Base-by-base conservation (phyloP, 2,797 vertebrate species). In the Novumbra hubbsi region DNA sequence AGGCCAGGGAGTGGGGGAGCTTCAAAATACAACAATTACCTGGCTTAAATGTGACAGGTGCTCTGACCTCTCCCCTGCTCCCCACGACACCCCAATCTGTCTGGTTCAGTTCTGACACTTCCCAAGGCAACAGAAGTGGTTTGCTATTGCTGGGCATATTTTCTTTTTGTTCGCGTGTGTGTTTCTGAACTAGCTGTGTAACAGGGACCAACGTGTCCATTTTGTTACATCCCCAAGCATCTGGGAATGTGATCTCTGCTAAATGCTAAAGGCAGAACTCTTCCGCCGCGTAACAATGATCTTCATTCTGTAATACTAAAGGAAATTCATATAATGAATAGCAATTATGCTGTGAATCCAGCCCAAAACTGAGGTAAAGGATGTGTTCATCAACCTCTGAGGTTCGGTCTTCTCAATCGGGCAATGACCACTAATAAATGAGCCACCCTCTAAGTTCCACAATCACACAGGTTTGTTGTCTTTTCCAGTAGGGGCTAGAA, bases 11-110 rank as follows among this genome's bases (percentile, higher is more conserved):
- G 55, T 81, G 71, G 34, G 77, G 38, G 78, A 70, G 65, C 73
- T 80, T 73, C n/a, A 8, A 76, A 86, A 85, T 62, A 79, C 60
- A 73, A 73, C 80, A 86, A 86, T 84, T 86, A 87, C 74, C 76
- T 66, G 71, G 77, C 73, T 80, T 60, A 72, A 78, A 70, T 78
- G 71, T 78, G 84, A 86, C 83, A 87, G 71, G 67, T 49, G 73
- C 19, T 68, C 50, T 32, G 71, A 52, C 73, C 62, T 57, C 38
- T 76, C 30, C 11, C 11, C 38, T 28, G 9, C 65, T 24, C n/a
- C 50, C 55, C 17, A 21, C 45, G 17, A 2, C 19, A 9, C 30
- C 12, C 41, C 57, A 9, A 9, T 60, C 16, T n/a, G n/a, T 79
- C n/a, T 27, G 19, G 0, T 65, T 79, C 48, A 14, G 48, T 70